Evolutionary conservation across 2,888 invertebrate species (phyloP).

Genomic region (Lacanobia wlatinum): DNA sequence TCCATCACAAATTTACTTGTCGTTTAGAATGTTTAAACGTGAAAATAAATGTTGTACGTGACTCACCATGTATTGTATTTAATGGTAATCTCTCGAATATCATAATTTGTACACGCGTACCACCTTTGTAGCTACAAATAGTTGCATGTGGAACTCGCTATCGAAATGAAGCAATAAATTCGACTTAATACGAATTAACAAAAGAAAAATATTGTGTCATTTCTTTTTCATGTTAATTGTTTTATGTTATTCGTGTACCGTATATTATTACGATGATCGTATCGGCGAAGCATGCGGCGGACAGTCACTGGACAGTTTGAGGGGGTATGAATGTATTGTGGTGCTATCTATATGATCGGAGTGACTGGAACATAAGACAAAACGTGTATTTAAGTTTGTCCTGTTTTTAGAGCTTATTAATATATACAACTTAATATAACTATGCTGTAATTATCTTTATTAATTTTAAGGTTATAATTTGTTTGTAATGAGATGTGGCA

Average conservation of each 20-base stretch:
- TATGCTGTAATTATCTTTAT: constrained; percentile 88
- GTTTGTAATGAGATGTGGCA: constrained; percentile 73
- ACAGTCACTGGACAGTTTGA: constrained; percentile 81
- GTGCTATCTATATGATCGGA: constrained; percentile 87
- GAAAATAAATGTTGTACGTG: constrained; percentile 66
- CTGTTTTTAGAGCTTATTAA: constrained; percentile 90
- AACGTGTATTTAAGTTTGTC: constrained; percentile 88
- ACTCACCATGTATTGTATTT: constrained; percentile 59
- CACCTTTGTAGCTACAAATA: constrained; percentile 60
- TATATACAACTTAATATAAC: constrained; percentile 87
- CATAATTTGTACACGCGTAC: constrained; percentile 52
- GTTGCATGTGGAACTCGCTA: constrained; percentile 62
- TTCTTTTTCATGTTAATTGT: constrained; percentile 52
- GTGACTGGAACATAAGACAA: constrained; percentile 84
- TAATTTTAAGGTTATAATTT: constrained; percentile 87
- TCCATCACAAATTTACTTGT: constrained; percentile 72
- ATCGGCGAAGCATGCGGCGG: constrained; percentile 62
- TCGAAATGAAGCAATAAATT: constrained; percentile 77
- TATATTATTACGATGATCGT: constrained; percentile 56
- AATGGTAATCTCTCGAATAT: constrained; percentile 62
- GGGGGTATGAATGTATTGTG: constrained; percentile 81
- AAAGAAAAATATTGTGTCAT: constrained; percentile 53
- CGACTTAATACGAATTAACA: constrained; percentile 68
- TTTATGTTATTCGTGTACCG: constrained; percentile 58
- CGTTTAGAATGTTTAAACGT: constrained; percentile 62